Base-by-base conservation (phyloP, 2,113 vertebrate species). In the Boulengeromyrus knoepffleri region DNA sequence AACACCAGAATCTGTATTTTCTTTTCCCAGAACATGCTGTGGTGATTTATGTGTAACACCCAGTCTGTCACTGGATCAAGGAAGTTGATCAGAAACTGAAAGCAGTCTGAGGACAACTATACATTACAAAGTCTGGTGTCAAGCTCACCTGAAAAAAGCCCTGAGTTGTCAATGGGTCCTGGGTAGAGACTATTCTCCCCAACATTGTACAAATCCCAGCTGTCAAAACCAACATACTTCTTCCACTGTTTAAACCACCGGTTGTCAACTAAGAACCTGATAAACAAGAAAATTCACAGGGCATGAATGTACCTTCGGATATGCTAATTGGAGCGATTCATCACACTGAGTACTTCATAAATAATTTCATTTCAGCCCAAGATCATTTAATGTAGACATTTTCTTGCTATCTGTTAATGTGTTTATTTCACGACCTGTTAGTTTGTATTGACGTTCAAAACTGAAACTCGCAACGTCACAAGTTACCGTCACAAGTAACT, bases 201-300 rank as follows among this genome's bases (percentile, higher is more conserved):
- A 83, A 96, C 97, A 87, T 96, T 97, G 93, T 97, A 98, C 97
- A 97, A 96, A 89, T 99, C 98, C 98, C 98, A 99, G 92, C 95
- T 98, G 94, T 99, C 98, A 80, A 97, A 99, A 46, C 98, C 97
- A 92, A 99, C 99, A 90, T 98, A 99, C 89, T 99, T 99, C 95
- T 99, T 99, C 99, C 99, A 99, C 88, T 98, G 98, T 91, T 98
- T 98, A 94, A 98, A 99, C 98, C 99, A 99, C 53, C 97, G 95
- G 88, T 97, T 98, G 94, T 98, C 98, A 92, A 99, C 97, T 84
- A 99, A 93, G 92, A 95, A 97, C 97, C 97, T 92, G 77, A 49
- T 66, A 89, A 70, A 80, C 19, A 80, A 89, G 53, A 89, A 47
- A 46, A 91, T 58, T 12, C 53, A 49, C 9, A 66, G n/a, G 27